These are phyloP conservation scores for Sinhomidia bicolor DNA, from an alignment of 2,888 invertebrate species.

Conservation along the genomic window DNA sequence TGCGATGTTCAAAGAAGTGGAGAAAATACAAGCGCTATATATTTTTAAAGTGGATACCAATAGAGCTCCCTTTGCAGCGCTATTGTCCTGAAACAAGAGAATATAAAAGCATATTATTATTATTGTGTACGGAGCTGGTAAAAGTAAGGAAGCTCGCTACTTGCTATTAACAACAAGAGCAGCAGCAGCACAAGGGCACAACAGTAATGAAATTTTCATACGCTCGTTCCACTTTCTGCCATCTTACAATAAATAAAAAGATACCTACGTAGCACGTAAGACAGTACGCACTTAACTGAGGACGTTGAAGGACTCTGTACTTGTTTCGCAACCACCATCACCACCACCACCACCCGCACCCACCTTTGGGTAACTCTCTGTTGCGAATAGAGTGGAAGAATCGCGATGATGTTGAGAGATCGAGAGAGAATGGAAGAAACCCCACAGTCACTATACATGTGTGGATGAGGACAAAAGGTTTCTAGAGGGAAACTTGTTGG, in stretches of 20 bases:
- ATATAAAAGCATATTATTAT: too few species aligned
- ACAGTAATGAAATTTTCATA: constrained; percentile 6
- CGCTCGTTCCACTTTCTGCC: neutral
- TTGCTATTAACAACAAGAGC: too few species aligned
- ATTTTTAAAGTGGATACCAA: too few species aligned
- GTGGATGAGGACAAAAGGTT: constrained; percentile 37
- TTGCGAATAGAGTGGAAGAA: neutral
- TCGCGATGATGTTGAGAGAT: neutral
- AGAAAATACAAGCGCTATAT: too few species aligned
- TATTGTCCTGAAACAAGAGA: too few species aligned
- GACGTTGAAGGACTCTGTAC: constrained; percentile 23
- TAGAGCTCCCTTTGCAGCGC: too few species aligned
- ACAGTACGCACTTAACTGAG: neutral
- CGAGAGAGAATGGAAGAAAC: neutral
- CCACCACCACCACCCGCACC: neutral
- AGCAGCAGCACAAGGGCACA: neutral
- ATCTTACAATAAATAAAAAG: neutral
- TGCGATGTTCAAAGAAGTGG: too few species aligned
- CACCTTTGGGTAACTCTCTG: neutral
- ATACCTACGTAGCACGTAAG: neutral
- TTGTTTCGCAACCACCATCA: neutral
- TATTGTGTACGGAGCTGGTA: too few species aligned
- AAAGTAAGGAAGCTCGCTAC: too few species aligned
- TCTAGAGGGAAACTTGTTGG: constrained; percentile 30
- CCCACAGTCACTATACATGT: constrained; percentile 29